These are phyloP conservation scores for Peromyscus attwateri DNA, from an alignment of 2,797 vertebrate genomes.

Conservation along the genomic window DNA sequence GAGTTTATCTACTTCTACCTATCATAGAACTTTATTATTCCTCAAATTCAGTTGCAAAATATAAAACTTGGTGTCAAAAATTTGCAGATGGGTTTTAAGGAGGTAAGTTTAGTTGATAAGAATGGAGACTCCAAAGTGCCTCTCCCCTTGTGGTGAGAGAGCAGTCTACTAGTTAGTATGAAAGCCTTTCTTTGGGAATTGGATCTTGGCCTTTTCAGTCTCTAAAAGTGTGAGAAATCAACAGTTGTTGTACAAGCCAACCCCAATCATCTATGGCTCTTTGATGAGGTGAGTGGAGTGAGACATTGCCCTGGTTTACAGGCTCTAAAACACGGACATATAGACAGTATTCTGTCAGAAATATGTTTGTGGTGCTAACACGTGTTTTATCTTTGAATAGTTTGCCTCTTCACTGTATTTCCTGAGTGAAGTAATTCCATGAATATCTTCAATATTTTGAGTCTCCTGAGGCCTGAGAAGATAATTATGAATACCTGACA, in stretches of 20 bases:
- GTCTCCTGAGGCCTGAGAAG: background rate
- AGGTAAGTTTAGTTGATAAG: background rate
- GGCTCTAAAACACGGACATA: background rate
- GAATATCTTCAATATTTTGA: background rate
- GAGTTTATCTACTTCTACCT: background rate
- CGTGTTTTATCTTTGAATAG: background rate
- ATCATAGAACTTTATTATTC: background rate
- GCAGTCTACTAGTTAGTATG: background rate
- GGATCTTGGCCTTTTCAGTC: background rate
- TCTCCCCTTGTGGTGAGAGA: background rate
- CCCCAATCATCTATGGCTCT: background rate
- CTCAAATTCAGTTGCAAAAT: background rate
- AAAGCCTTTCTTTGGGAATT: background rate
- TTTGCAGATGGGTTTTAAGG: background rate
- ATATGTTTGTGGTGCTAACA: background rate
- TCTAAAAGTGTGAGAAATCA: background rate
- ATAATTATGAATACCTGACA: background rate
- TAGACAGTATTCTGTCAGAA: background rate
- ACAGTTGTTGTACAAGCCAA: background rate
- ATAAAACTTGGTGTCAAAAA: background rate
- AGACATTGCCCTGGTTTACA: background rate
- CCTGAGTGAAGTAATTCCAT: background rate
- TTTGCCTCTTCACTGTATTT: background rate
- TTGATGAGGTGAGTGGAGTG: background rate
- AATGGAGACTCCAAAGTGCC: background rate